phyloP scores from a whole-genome alignment of 2,888 invertebrate species.

The Microplitis deprimator region DNA sequence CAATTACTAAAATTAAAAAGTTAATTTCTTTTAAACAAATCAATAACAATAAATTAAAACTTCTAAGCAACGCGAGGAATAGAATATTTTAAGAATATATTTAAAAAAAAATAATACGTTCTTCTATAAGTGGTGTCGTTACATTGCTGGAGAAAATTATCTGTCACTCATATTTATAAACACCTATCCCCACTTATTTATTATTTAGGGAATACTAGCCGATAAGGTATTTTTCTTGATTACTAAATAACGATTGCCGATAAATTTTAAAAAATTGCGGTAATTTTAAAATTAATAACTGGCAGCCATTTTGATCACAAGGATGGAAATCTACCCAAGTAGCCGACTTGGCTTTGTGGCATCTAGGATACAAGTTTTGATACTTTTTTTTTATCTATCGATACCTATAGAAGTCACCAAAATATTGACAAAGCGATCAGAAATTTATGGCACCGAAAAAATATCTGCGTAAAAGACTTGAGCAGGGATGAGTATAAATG shows the following conservation, averaged over 20 bases:
- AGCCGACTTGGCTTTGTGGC: no score
- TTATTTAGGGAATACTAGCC: not conserved
- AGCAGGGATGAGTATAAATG: no score
- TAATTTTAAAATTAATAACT: constrained; percentile 1
- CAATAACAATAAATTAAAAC: no score
- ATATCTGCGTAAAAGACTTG: no score
- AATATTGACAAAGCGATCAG: no score
- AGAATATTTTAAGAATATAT: no score
- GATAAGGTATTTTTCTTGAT: not conserved
- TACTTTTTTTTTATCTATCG: not conserved
- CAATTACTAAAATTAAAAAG: no score
- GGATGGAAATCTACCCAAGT: not conserved
- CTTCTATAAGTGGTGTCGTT: not conserved
- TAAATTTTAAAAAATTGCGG: not conserved
- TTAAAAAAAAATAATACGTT: not conserved
- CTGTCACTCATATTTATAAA: not conserved
- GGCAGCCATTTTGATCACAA: constrained; percentile 19
- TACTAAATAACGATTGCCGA: not conserved
- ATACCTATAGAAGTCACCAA: no score
- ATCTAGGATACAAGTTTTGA: no score
- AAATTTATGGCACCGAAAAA: no score
- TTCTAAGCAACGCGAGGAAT: no score
- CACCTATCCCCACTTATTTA: not conserved
- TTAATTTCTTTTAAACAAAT: no score
- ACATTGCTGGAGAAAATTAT: constrained; percentile 1